Percentiles rank a stretch among this genome's conserved stretches.
phyloP scores from a whole-genome alignment of 2,888 invertebrate species.

The Spodoptera exigua region DNA sequence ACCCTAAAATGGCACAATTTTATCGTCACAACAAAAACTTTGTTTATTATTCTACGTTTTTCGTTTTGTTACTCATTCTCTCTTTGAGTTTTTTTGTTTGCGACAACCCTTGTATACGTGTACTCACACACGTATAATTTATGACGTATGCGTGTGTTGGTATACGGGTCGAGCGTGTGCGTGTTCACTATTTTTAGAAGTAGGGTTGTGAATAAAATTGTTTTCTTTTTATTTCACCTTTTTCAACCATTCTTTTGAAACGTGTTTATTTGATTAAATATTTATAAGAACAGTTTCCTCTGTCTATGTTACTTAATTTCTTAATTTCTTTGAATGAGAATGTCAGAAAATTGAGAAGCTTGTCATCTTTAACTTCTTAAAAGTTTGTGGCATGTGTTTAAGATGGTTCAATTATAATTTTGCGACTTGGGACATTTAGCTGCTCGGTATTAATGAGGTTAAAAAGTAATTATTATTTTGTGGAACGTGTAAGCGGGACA shows the following conservation, averaged over 20 bases:
- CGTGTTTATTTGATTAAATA: background rate
- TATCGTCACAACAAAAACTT: slow-evolving; percentile 34
- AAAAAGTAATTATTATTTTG: too few species aligned
- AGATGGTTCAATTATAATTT: too few species aligned
- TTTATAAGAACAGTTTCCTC: too few species aligned
- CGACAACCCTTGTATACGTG: slow-evolving; percentile 5
- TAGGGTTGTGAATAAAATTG: slow-evolving; percentile 1
- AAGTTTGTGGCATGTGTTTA: too few species aligned
- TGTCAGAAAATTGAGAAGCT: too few species aligned
- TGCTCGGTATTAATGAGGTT: too few species aligned
- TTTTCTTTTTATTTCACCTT: background rate
- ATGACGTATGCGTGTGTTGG: slow-evolving; percentile 8
- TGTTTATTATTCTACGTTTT: slow-evolving; percentile 18
- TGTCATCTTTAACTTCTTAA: too few species aligned
- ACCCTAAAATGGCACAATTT: slow-evolving; percentile 45
- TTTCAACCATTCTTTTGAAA: background rate
- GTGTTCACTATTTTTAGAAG: background rate
- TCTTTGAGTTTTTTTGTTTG: slow-evolving; percentile 34
- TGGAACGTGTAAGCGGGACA: too few species aligned
- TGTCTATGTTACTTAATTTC: too few species aligned
- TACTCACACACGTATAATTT: background rate
- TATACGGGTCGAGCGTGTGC: background rate
- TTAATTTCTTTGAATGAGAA: too few species aligned
- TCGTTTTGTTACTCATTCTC: slow-evolving; percentile 1
- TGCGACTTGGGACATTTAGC: too few species aligned